phyloP scores from a whole-genome alignment of 1,140 invertebrate species.

The Atta colombica region DNA sequence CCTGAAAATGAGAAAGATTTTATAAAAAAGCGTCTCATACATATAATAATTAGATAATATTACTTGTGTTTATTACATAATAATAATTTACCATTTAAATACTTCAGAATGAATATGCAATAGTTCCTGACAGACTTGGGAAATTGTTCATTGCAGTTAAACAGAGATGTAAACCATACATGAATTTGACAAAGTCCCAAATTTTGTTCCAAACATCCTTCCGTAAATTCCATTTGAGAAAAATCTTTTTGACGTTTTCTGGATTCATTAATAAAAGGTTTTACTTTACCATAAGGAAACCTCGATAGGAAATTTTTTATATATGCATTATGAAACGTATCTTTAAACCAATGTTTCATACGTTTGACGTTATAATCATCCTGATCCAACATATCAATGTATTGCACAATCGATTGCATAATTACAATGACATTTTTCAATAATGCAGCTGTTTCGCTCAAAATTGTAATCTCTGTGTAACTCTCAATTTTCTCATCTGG shows the following conservation, averaged over 20 bases:
- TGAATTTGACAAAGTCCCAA: constrained; percentile 68
- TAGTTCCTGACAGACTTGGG: too few species aligned
- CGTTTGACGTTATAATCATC: constrained; percentile 67
- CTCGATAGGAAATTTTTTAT: constrained; percentile 85
- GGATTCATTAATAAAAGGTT: constrained; percentile 40
- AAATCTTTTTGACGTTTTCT: constrained; percentile 79
- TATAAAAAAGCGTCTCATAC: too few species aligned
- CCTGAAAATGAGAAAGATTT: too few species aligned
- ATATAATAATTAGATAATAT: too few species aligned
- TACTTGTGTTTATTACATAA: too few species aligned
- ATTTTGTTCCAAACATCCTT: constrained; percentile 79
- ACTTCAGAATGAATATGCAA: too few species aligned
- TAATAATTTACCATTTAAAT: too few species aligned
- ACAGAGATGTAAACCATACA: too few species aligned
- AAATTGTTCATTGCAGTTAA: too few species aligned
- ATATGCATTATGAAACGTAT: constrained; percentile 86
- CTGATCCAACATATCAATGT: constrained; percentile 85
- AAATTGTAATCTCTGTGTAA: constrained; percentile 84
- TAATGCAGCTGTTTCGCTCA: constrained; percentile 87
- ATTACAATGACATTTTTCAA: constrained; percentile 88
- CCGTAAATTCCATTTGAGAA: constrained; percentile 40
- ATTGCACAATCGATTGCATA: constrained; percentile 87
- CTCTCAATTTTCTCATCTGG: constrained; percentile 82
- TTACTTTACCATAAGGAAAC: constrained; percentile 86
- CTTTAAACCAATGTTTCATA: constrained; percentile 84